A percentile compares a stretch with the other conserved stretches of the same genome.
Evolutionary conservation across 2,113 vertebrate species (phyloP).

Genomic region (Trichomycterus rosablanca): DNA sequence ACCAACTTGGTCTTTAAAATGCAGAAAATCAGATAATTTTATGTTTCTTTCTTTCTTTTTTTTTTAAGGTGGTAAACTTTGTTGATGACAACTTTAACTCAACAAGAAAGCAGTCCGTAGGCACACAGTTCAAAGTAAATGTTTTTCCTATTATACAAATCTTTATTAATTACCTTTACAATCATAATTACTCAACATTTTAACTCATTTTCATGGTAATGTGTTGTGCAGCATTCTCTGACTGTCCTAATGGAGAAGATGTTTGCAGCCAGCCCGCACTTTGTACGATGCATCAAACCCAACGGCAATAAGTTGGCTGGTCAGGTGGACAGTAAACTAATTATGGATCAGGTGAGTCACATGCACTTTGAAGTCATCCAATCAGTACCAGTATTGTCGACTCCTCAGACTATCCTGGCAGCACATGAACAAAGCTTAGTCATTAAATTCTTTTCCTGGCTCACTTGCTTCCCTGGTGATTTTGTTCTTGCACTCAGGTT

Average conservation of each 20-base stretch:
- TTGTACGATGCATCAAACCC: constrained; percentile 73
- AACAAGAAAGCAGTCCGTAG: constrained; percentile 68
- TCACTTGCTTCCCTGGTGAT: no score
- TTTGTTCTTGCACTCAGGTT: no score
- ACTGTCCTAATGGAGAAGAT: constrained; percentile 71
- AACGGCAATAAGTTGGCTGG: constrained; percentile 63
- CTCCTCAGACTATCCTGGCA: no score
- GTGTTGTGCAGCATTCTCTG: constrained; percentile 64
- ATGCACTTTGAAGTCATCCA: neutral
- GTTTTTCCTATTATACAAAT: neutral
- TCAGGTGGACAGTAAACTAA: constrained; percentile 57
- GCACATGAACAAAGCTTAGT: no score
- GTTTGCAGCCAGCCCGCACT: constrained; percentile 68
- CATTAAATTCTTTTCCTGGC: no score
- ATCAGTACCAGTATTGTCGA: no score
- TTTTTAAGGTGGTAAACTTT: constrained; percentile 8
- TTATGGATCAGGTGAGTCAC: constrained; percentile 67
- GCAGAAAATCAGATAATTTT: neutral
- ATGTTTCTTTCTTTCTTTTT: neutral
- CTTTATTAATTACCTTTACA: no score
- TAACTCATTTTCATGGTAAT: neutral
- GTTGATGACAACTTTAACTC: constrained; percentile 65
- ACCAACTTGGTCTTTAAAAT: neutral
- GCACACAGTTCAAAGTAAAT: constrained; percentile 72
- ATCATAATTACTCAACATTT: no score